A percentile compares a stretch with the other conserved stretches of the same genome.
Conservation (phyloP, 2,113 vertebrate species). For the Myxocyprinus asiaticus region DNA sequence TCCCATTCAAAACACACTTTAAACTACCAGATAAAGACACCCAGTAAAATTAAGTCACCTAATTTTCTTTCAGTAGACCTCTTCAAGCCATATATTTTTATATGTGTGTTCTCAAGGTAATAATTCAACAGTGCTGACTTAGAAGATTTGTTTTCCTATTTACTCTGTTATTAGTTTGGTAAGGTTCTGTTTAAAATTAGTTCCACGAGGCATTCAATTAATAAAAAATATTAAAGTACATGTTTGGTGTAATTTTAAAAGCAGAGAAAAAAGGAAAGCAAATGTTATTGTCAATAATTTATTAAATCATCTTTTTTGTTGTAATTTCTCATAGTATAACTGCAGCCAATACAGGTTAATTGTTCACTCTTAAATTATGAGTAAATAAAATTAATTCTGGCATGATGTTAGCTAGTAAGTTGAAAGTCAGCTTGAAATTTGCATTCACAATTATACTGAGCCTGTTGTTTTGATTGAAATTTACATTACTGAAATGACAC, state of each 20-base stretch:
- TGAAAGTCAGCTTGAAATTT: neutral
- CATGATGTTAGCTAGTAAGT: neutral
- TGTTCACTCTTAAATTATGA: neutral
- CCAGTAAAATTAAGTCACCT: slow-evolving; percentile 11
- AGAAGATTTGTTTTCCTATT: neutral
- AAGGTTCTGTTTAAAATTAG: slow-evolving; percentile 13
- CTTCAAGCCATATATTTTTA: neutral
- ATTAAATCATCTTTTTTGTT: neutral
- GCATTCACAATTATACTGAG: neutral
- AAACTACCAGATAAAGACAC: slow-evolving; percentile 5
- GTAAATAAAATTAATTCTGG: no score
- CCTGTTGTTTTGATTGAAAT: neutral
- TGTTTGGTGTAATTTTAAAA: slow-evolving; percentile 25
- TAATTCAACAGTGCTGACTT: neutral
- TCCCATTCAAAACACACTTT: neutral
- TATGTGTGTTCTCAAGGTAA: neutral
- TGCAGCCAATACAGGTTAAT: neutral
- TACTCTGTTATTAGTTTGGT: neutral
- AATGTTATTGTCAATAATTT: slow-evolving; percentile 24
- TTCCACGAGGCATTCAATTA: slow-evolving; percentile 38
- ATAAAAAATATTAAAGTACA: slow-evolving; percentile 20
- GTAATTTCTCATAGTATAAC: neutral
- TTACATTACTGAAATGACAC: neutral
- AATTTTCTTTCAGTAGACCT: slow-evolving; percentile 11
- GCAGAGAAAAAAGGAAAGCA: neutral